Evolutionary conservation across 2,888 invertebrate genomes (phyloP).

Genomic region (Cylloceria caligata): DNA sequence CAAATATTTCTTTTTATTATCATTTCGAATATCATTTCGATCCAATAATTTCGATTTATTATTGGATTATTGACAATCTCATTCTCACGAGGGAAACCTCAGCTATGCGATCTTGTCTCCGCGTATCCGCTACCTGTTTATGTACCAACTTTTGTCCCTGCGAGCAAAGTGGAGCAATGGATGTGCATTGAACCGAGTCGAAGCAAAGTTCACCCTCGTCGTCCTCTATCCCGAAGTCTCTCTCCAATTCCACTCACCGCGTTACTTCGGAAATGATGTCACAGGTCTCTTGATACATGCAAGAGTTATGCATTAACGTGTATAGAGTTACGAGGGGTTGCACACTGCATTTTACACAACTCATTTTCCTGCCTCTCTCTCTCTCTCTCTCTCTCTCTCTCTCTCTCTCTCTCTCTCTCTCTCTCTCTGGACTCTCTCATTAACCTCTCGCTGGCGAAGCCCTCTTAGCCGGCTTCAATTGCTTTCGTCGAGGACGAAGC

Average conservation of each 20-base stretch:
- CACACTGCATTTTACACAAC: slow-evolving; percentile 45
- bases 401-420: slow-evolving; percentile 27
- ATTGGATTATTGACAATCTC: background rate
- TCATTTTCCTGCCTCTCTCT: slow-evolving; percentile 40
- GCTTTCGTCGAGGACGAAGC: slow-evolving; percentile 74
- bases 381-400: slow-evolving; percentile 43
- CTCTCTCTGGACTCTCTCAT: slow-evolving; percentile 71
- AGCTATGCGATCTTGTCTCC: background rate
- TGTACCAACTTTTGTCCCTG: background rate
- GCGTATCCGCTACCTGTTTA: background rate
- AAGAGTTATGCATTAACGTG: background rate
- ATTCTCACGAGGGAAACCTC: background rate
- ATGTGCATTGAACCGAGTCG: slow-evolving; percentile 60
- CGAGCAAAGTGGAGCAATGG: slow-evolving; percentile 59
- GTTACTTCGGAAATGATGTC: slow-evolving; percentile 65
- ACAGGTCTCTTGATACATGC: slow-evolving; percentile 23
- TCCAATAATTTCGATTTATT: no score
- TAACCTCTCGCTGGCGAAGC: slow-evolving; percentile 77
- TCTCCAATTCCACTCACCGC: slow-evolving; percentile 49
- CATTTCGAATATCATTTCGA: no score
- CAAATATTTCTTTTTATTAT: no score
- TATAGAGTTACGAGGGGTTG: slow-evolving; percentile 54
- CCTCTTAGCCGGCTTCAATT: slow-evolving; percentile 78
- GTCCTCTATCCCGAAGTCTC: slow-evolving; percentile 52
- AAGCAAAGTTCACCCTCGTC: slow-evolving; percentile 37